phyloP scores from a whole-genome alignment of 2,113 vertebrate genomes.

The Lynx canadensis region DNA sequence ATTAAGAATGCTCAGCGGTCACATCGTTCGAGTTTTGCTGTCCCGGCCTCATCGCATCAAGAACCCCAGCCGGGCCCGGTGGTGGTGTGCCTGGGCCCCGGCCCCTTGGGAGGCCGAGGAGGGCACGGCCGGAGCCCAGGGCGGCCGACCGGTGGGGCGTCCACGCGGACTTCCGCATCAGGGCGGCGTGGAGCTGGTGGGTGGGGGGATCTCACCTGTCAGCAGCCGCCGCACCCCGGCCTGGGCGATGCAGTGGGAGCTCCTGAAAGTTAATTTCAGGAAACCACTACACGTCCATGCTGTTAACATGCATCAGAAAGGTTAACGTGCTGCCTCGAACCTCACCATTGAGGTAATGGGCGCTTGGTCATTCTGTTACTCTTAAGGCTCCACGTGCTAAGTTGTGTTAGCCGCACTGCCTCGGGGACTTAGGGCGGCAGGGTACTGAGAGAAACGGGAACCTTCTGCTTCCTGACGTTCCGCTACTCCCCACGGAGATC shows the following conservation, averaged over 20 bases:
- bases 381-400: background rate
- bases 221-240: accelerated
- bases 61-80: background rate
- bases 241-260: background rate
- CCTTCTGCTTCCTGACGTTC: background rate
- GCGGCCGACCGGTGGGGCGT: background rate
- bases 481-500: background rate
- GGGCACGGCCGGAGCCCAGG: background rate
- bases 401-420: background rate
- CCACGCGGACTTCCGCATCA: background rate
- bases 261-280: background rate
- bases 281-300: background rate
- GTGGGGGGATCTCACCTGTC: background rate
- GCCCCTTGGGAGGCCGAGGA: background rate
- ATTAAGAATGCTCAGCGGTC: background rate
- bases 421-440: background rate
- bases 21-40: background rate
- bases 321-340: background rate
- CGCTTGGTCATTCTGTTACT: accelerated
- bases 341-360: background rate
- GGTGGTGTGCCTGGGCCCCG: accelerated
- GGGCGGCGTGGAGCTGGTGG: background rate
- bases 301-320: background rate
- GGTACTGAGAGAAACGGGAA: background rate
- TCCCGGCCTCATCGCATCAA: background rate